Base-by-base conservation (phyloP, 2,888 invertebrate genomes). In the Drosophila paracracens region DNA sequence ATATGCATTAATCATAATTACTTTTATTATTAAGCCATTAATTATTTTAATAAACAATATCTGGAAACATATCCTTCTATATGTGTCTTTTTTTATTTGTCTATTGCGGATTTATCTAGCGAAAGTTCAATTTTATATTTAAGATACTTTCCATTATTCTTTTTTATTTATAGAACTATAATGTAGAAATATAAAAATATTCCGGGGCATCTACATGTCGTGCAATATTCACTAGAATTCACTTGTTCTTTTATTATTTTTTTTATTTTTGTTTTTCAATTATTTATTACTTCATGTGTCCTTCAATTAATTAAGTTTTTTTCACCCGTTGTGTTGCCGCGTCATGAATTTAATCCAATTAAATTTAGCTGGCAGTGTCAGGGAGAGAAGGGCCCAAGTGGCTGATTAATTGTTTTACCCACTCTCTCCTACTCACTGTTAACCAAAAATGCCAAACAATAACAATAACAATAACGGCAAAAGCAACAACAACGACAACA, bases 261-360 rank as follows among this genome's bases (percentile, higher is more conserved):
- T 64, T 58, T 70, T 79, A 70, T 72, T 70, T 67, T 62, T 67
- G 43, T 54, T 62, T 57, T 54, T 57, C 33, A 69, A 70, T 73
- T 81, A 77, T 74, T 69, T 69, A 70, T 70, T 57, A 43, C 38
- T 81, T 58, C 10, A 63, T 62, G 52, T 61, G 64, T 63, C 48
- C 40, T 58, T 50, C 48, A 62, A 60, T 81, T 77, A 67, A 77
- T 81, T 80, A 78, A 40, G 36, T 48, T 53, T 35, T 52, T 50
- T 60, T 43, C 40, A 18, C n/a, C 25, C 38, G 33, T 36, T 62
- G 35, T 57, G 43, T 50, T 38, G 70, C 35, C 62, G 61, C 46
- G 66, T 70, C 64, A 73, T 64, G 68, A 50, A 59, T 54, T 74
- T 76, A 79, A 81, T 82, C 82, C 62, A 83, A 81, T 74, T 80